A percentile compares a stretch with the other conserved stretches of the same genome.
Conservation (phyloP, 1,140 invertebrate species). For the Branchinecta lindahli region DNA sequence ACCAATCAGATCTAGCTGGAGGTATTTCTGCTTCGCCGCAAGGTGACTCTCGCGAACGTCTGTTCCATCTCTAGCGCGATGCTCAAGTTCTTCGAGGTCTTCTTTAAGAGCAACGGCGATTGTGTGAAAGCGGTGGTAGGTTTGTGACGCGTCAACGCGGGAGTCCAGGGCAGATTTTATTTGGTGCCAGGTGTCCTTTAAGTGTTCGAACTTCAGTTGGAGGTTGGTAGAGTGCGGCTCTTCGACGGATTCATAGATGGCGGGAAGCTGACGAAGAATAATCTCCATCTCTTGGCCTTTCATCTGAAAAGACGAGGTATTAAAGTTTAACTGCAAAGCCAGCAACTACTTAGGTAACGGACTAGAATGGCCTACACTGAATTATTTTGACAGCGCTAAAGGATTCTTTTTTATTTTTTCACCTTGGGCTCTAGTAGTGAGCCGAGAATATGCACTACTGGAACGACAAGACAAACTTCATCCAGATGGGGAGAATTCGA, state of each 20-base stretch:
- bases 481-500: too few species aligned
- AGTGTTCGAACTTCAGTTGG: conserved; percentile 41
- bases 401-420: too few species aligned
- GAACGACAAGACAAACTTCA: too few species aligned
- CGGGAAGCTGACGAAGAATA: conserved; percentile 42
- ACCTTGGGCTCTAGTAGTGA: too few species aligned
- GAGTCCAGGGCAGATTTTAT: conserved; percentile 45
- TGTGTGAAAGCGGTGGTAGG: conserved; percentile 57
- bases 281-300: conserved; percentile 49
- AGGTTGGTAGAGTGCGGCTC: conserved; percentile 46
- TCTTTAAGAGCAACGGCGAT: conserved; percentile 45
- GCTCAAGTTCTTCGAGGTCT: conserved; percentile 49
- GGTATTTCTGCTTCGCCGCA: conserved; percentile 40
- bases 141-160: conserved; percentile 43
- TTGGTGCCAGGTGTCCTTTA: conserved; percentile 46
- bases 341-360: too few species aligned
- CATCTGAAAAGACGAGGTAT: conserved; percentile 34
- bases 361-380: too few species aligned
- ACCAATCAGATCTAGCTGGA: conserved; percentile 43
- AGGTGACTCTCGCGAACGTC: conserved; percentile 30
- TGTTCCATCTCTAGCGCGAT: conserved; percentile 25
- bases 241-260: conserved; percentile 48
- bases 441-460: too few species aligned
- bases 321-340: not conserved
- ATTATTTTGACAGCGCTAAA: too few species aligned